phyloP scores from a whole-genome alignment of 1,140 invertebrate genomes.

The Tetraneura akinire region DNA sequence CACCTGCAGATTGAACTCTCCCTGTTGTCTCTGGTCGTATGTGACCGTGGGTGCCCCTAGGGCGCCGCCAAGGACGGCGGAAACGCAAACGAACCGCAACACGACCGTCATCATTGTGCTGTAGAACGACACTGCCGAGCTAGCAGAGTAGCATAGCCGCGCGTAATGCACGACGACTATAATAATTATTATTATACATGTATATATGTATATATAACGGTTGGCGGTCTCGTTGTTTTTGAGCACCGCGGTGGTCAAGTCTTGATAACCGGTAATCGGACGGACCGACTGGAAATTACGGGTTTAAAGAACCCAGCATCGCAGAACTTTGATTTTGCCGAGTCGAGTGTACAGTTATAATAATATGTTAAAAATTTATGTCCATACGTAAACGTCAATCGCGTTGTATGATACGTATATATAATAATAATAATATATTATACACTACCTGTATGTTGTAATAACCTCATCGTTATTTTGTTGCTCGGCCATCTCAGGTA shows the following conservation, averaged over 20 bases:
- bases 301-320: neutral
- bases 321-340: slow-evolving; percentile 1
- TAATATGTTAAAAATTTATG: too few relatives aligned
- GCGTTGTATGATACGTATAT: too few relatives aligned
- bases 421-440: neutral
- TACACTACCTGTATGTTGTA: too few relatives aligned
- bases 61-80: neutral
- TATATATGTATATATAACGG: neutral
- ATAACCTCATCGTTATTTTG: neutral
- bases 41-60: slow-evolving; percentile 10
- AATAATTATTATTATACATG: too few relatives aligned
- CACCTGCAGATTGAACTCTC: slow-evolving; percentile 30
- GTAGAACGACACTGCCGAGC: neutral
- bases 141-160: neutral
- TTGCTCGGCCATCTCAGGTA: neutral
- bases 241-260: neutral
- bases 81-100: slow-evolving; percentile 11
- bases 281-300: slow-evolving; percentile 22
- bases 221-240: neutral
- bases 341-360: slow-evolving; percentile 11
- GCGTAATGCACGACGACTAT: too few relatives aligned
- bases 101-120: slow-evolving; percentile 20
- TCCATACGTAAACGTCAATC: too few relatives aligned
- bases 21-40: slow-evolving; percentile 34
- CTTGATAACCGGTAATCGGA: slow-evolving; percentile 15